Evolutionary conservation across 2,888 invertebrate species (phyloP), one percentile per base, ranked within the genome.

Genomic region (Mesoligia furuncula): DNA sequence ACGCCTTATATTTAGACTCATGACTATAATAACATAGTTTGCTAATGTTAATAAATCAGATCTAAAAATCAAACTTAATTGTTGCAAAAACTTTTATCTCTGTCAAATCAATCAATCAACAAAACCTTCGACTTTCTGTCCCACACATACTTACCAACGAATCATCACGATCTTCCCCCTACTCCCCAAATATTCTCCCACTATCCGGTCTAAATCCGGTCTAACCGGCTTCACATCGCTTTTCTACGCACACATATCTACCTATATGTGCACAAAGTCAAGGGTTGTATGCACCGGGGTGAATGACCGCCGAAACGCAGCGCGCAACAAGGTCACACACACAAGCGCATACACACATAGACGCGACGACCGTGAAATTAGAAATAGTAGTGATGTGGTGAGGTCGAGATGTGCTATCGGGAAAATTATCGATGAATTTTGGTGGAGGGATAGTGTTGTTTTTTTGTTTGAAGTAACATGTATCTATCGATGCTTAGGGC

Each of bases 301-400:
- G 92, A 95, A 93, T 87, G 95, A 96, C 96, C 96, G 94, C 96
- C 96, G 95, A 96, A 96, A 95, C 96, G 93, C 94, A 93, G 91
- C 88, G 90, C 92, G 90, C 91, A 86, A 91, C 95, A 96, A 96
- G 96, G 96, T 96, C 96, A 96, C 96, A 89, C 96, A 95, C 96
- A 96, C 96, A 90, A 88, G 89, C 91, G 84, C 87, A 85, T 86
- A 91, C 92, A 93, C 94, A 94, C 93, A 94, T 92, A 92, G 91
- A 88, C 86, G 85, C 87, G 85, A 77, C 93, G 96, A 91, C 95
- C 95, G 94, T 95, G 95, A 95, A 95, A 95, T 96, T 96, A 96
- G 96, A 96, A 95, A 95, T 94, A 94, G 85, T 95, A 95, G 96
- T 92, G 95, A 88, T 90, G 95, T 77, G 87, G 76, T 36, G 66